A percentile compares a stretch with the other conserved stretches of the same genome.
phyloP scores from a whole-genome alignment of 2,797 vertebrate species.

The Sciurus carolinensis region DNA sequence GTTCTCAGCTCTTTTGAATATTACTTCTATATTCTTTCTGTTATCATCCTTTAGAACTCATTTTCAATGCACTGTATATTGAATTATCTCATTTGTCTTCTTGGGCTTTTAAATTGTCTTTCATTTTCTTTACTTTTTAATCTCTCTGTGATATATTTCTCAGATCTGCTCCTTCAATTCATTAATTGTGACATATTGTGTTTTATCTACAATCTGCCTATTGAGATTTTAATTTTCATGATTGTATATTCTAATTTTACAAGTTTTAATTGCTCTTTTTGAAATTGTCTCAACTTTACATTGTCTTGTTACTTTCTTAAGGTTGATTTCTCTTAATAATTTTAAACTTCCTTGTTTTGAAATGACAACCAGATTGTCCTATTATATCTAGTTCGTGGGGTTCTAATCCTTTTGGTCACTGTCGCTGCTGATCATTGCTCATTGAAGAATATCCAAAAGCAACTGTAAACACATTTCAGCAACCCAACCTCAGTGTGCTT shows the following conservation, averaged over 20 bases:
- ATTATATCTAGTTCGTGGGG: neutral
- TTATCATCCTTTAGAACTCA: neutral
- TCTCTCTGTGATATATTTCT: neutral
- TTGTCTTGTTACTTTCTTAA: neutral
- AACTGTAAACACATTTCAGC: neutral
- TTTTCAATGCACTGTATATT: neutral
- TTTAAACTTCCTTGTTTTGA: slow-evolving; percentile 1
- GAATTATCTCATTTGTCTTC: neutral
- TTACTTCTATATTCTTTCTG: neutral
- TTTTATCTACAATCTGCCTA: neutral
- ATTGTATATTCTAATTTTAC: neutral
- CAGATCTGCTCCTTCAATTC: neutral
- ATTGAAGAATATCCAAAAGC: neutral
- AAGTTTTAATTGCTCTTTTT: neutral
- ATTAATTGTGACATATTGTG: neutral
- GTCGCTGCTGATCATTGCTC: neutral
- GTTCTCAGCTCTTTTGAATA: neutral
- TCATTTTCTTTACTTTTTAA: neutral
- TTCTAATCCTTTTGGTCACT: neutral
- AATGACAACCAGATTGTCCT: neutral
- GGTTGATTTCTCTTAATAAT: neutral
- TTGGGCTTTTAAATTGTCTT: neutral
- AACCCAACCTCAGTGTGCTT: neutral
- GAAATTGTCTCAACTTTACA: neutral
- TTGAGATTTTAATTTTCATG: neutral